phyloP scores from a whole-genome alignment of 2,113 vertebrate genomes.

The Cyrtonyx montezumae region DNA sequence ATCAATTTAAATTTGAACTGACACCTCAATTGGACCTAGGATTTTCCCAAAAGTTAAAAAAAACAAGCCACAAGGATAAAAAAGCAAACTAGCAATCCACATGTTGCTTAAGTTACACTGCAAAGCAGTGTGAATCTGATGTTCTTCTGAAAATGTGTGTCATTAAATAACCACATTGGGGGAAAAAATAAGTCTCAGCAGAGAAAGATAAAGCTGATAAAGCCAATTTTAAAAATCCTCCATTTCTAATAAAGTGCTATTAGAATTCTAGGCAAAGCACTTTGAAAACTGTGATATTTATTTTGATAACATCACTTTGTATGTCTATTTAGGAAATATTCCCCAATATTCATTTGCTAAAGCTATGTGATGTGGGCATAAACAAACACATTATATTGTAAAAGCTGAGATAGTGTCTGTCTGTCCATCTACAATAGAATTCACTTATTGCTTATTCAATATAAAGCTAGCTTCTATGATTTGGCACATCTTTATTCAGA shows the following conservation, averaged over 20 bases:
- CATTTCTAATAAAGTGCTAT: background rate
- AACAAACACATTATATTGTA: conserved; percentile 35
- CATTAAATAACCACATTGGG: background rate
- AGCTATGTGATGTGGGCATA: background rate
- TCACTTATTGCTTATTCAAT: conserved; percentile 58
- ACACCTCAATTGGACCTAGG: background rate
- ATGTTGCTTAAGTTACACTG: background rate
- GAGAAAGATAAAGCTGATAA: background rate
- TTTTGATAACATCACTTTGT: background rate
- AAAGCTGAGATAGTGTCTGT: conserved; percentile 2
- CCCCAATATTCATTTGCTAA: background rate
- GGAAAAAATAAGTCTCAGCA: background rate
- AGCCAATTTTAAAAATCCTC: background rate
- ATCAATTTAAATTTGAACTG: background rate
- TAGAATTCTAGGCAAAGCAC: background rate
- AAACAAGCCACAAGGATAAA: background rate
- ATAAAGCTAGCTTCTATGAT: conserved; percentile 14
- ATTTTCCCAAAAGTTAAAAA: background rate
- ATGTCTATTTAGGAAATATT: background rate
- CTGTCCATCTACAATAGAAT: conserved; percentile 23
- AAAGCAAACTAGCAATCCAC: background rate
- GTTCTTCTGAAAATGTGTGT: background rate
- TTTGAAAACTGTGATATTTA: background rate
- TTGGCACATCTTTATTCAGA: conserved; percentile 68
- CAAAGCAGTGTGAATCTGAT: background rate